Percentiles rank a stretch among this genome's conserved stretches.
These are phyloP conservation scores for Drosophila paucipuncta DNA, from an alignment of 2,888 invertebrate genomes.

Conservation along the genomic window DNA sequence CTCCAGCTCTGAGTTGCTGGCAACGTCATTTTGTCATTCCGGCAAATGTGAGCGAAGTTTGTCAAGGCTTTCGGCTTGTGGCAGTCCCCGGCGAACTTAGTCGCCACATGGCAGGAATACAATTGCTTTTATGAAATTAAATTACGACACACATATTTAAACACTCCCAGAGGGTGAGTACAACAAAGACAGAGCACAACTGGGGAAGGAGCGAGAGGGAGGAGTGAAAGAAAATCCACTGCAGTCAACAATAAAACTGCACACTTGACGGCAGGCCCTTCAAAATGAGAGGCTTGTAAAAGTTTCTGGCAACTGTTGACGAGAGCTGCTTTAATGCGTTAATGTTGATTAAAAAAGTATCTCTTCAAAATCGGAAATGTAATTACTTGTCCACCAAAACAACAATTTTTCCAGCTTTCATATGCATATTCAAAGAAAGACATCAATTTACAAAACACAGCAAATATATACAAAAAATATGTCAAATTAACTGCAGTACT, in stretches of 20 bases:
- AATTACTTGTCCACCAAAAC: not conserved
- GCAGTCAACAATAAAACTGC: constrained; percentile 61
- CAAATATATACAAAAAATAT: not conserved
- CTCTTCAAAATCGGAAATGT: constrained; percentile 20
- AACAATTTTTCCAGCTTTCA: constrained; percentile 10
- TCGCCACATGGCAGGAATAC: constrained; percentile 70
- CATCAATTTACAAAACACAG: not conserved
- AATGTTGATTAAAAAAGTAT: constrained; percentile 54
- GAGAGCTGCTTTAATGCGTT: constrained; percentile 36
- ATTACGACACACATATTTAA: constrained; percentile 75
- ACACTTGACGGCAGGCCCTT: constrained; percentile 41
- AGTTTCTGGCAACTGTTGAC: constrained; percentile 29
- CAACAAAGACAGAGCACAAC: constrained; percentile 13
- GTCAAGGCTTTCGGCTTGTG: constrained; percentile 34
- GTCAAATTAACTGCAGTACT: not conserved
- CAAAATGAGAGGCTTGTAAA: constrained; percentile 29
- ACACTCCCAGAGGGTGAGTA: constrained; percentile 35
- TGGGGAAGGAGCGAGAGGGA: not conserved
- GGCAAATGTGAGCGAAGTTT: constrained; percentile 59
- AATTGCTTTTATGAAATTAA: constrained; percentile 80
- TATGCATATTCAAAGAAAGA: not conserved
- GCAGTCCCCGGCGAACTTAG: constrained; percentile 45
- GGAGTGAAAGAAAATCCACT: constrained; percentile 23
- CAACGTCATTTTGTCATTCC: constrained; percentile 75
- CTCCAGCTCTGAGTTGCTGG: constrained; percentile 37